Evolutionary conservation across 1,140 invertebrate species (phyloP).

Genomic region (Microplitis demolitor): DNA sequence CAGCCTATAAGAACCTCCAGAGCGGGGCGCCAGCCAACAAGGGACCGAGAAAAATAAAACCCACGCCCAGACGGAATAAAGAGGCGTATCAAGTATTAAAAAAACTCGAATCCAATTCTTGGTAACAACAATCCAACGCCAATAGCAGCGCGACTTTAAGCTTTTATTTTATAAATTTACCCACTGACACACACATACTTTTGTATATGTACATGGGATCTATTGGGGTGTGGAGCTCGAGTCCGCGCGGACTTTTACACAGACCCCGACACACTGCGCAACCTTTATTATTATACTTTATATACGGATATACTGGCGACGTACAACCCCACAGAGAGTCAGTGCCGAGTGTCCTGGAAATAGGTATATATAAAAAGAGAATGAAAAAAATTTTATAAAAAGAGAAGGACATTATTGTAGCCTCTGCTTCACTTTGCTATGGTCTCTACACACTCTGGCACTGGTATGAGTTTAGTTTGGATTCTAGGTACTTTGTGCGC

Average conservation of each 20-base stretch:
- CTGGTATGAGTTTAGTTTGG: conserved; percentile 8
- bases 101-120: conserved; percentile 45
- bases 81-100: conserved; percentile 46
- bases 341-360: conserved; percentile 21
- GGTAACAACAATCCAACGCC: conserved; percentile 27
- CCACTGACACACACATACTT: too few relatives aligned
- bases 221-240: conserved; percentile 33
- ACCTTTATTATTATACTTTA: conserved; percentile 37
- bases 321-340: conserved; percentile 22
- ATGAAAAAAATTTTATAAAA: conserved; percentile 16
- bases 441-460: too few relatives aligned
- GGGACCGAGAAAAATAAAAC: conserved; percentile 36
- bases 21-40: conserved; percentile 39
- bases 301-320: conserved; percentile 30
- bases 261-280: background rate
- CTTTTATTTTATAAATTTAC: too few relatives aligned
- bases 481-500: too few relatives aligned
- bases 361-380: conserved; percentile 36
- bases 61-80: conserved; percentile 51
- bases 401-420: conserved; percentile 8
- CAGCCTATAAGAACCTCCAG: conserved; percentile 41
- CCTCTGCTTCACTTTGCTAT: too few relatives aligned
- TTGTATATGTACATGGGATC: background rate
- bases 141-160: conserved; percentile 30
- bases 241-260: conserved; percentile 52